Evolutionary conservation across 2,797 vertebrate genomes (phyloP), one percentile per base, ranked within the genome.

Genomic region (Aldrovandia affinis): DNA sequence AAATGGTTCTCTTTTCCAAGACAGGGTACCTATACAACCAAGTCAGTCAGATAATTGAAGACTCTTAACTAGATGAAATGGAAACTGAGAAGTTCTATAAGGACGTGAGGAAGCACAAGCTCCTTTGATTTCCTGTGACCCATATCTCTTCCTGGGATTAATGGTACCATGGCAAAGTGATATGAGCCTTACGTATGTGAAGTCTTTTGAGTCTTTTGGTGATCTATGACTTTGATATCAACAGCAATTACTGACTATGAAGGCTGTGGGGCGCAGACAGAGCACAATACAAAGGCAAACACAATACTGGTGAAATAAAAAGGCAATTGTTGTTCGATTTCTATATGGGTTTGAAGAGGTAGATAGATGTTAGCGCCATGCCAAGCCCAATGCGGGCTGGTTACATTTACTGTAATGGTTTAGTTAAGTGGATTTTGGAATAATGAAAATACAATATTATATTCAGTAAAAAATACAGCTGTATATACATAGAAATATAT

Each of bases 141-240:
- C 50, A 25, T 55, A 81, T 81, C 79, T 81, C 79, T 39, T 57
- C 54, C 54, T 93, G 90, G 88, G 70, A 93, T 91, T 91, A 93
- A 92, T 92, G 93, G 91, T 91, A 89, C 90, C 90, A 1, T 2
- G 30, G 22, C 68, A 44, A 65, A 70, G 91, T 90, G 82, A 91
- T 93, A 94, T 92, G 90, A 89, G 89, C 89, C 91, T 91, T 89
- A 92, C 92, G 92, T 91, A 87, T 90, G 90, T 92, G 92, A 94
- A 93, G 92, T 90, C 91, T 93, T 94, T 90, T 89, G 92, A 93
- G 92, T 92, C 91, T 91, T 93, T 91, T 86, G 82, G 92, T 93
- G 93, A 94, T 95, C 91, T 93, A 91, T 91, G 87, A 89, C 93
- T 94, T 94, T 95, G 93, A 94, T 95, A 93, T 92, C 92, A 92